Percentiles rank a stretch among this genome's conserved stretches.
Conservation (phyloP, 1,140 invertebrate species). For the Psilanteris sp. region DNA sequence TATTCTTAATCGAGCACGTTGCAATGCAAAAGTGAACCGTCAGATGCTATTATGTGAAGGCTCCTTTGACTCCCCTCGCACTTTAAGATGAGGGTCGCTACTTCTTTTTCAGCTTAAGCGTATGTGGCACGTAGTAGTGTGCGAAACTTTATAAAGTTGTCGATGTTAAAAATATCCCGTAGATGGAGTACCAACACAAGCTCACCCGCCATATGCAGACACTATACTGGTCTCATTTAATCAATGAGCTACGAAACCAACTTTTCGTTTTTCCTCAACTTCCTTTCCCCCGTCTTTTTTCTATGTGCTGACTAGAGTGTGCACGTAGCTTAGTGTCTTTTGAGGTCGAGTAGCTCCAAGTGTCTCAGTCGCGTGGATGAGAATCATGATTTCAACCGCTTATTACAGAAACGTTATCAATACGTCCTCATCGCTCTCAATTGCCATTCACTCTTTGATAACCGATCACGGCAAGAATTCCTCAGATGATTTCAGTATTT, state of each 20-base stretch:
- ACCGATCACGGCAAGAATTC: slow-evolving; percentile 31
- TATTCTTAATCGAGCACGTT: slow-evolving; percentile 65
- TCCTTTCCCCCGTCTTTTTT: slow-evolving; percentile 18
- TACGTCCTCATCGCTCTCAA: slow-evolving; percentile 57
- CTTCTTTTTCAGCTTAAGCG: slow-evolving; percentile 47
- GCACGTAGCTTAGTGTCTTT: slow-evolving; percentile 62
- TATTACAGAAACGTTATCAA: slow-evolving; percentile 59
- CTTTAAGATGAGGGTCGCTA: slow-evolving; percentile 51
- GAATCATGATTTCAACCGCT: slow-evolving; percentile 57
- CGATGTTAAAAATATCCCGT: slow-evolving; percentile 58
- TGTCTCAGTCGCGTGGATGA: slow-evolving; percentile 62
- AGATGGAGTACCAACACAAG: slow-evolving; percentile 43
- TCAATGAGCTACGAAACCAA: slow-evolving; percentile 50
- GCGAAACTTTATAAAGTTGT: slow-evolving; percentile 42
- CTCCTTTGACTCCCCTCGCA: slow-evolving; percentile 42
- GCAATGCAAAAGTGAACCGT: slow-evolving; percentile 62
- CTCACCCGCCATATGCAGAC: slow-evolving; percentile 21
- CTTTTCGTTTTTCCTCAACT: slow-evolving; percentile 22
- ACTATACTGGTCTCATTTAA: slow-evolving; percentile 25
- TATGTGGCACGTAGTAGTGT: slow-evolving; percentile 48
- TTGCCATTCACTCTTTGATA: slow-evolving; percentile 57
- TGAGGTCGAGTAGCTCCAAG: slow-evolving; percentile 59
- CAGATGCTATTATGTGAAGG: slow-evolving; percentile 62
- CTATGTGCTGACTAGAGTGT: slow-evolving; percentile 45
- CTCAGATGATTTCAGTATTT: slow-evolving; percentile 11